Evolutionary conservation across 2,797 vertebrate genomes (phyloP).

Genomic region (Prunella strophiata): DNA sequence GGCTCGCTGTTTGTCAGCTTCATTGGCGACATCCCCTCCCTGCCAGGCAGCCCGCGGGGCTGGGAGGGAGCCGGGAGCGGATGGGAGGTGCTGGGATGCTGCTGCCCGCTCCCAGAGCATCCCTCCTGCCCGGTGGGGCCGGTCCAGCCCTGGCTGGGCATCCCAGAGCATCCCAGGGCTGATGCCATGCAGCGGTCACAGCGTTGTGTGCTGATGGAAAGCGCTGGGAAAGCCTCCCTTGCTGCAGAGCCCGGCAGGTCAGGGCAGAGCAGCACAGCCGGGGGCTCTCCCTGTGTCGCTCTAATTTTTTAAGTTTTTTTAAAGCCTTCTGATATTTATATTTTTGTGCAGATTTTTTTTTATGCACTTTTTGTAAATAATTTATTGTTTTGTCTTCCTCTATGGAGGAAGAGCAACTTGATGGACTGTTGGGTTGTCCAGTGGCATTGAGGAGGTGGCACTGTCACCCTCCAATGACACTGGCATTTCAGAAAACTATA

Average conservation of each 20-base stretch:
- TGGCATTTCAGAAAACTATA: too few relatives aligned
- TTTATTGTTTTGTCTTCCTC: too few relatives aligned
- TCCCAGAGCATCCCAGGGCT: background rate
- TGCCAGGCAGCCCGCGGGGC: background rate
- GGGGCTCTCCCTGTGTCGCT: too few relatives aligned
- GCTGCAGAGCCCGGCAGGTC: background rate
- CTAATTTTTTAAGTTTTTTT: too few relatives aligned
- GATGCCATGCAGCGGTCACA: background rate
- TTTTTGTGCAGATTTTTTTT: too few relatives aligned
- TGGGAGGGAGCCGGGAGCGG: background rate
- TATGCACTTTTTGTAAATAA: too few relatives aligned
- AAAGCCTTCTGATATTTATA: too few relatives aligned
- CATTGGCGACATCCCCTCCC: background rate
- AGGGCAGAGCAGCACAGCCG: background rate
- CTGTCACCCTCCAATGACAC: too few relatives aligned
- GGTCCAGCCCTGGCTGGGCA: background rate
- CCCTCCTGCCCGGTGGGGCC: background rate
- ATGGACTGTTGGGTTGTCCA: too few relatives aligned
- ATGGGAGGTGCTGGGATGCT: background rate
- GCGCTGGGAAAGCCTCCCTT: accelerated
- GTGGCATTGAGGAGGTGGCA: too few relatives aligned
- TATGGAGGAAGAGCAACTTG: too few relatives aligned
- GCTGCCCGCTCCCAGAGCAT: accelerated
- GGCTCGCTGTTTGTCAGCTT: background rate
- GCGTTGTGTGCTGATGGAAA: accelerated